Evolutionary conservation across 1,140 invertebrate genomes (phyloP).

Genomic region (Drosophila punjabiensis): DNA sequence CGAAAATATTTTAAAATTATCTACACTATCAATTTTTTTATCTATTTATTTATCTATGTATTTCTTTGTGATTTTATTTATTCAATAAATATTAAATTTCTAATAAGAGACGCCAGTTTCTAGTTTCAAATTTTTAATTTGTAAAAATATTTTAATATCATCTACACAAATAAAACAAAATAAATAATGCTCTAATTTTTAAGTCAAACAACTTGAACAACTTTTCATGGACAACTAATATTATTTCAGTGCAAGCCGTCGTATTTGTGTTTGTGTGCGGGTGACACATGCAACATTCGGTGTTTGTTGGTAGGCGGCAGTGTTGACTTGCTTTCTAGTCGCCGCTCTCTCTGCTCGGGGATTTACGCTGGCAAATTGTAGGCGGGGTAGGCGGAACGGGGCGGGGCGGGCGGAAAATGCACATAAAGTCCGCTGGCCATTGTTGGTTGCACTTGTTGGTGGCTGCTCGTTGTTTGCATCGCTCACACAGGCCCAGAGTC

Average conservation of each 20-base stretch:
- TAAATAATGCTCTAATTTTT: neutral
- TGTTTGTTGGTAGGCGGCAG: slow-evolving; percentile 51
- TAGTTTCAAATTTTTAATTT: too few species aligned
- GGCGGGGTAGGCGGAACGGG: slow-evolving; percentile 25
- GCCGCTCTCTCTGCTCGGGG: slow-evolving; percentile 59
- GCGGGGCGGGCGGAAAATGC: slow-evolving; percentile 55
- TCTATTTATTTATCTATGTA: too few species aligned
- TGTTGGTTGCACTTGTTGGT: slow-evolving; percentile 49
- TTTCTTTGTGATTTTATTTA: too few species aligned
- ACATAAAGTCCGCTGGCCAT: slow-evolving; percentile 65
- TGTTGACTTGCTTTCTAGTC: slow-evolving; percentile 74
- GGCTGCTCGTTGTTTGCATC: slow-evolving; percentile 28
- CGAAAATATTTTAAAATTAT: too few species aligned
- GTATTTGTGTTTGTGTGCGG: slow-evolving; percentile 29
- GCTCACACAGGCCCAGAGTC: slow-evolving; percentile 21
- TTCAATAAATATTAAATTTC: too few species aligned
- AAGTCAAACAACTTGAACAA: neutral
- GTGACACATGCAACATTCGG: slow-evolving; percentile 68
- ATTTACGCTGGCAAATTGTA: slow-evolving; percentile 62
- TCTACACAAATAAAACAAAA: neutral
- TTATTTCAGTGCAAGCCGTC: slow-evolving; percentile 16
- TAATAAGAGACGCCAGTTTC: too few species aligned
- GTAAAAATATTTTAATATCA: too few species aligned
- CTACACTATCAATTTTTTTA: too few species aligned
- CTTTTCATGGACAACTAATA: neutral